A percentile compares a stretch with the other conserved stretches of the same genome.
Conservation (phyloP, 2,113 vertebrate species). For the Vulpes vulpes region DNA sequence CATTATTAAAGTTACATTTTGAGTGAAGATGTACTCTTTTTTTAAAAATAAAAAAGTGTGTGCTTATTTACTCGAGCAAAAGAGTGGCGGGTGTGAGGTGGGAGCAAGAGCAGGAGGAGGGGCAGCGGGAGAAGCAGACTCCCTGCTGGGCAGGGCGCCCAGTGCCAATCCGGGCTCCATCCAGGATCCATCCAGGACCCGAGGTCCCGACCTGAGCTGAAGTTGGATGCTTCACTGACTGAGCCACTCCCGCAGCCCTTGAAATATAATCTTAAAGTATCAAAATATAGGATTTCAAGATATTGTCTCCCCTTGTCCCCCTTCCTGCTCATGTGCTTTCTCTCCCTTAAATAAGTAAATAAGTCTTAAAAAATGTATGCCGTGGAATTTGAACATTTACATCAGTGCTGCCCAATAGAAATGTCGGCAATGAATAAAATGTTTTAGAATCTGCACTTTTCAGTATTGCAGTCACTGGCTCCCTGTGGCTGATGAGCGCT, state of each 20-base stretch:
- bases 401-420: not conserved
- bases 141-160: not conserved
- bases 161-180: not conserved
- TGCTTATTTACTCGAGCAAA: not conserved
- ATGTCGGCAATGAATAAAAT: not conserved
- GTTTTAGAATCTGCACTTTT: not conserved
- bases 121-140: not conserved
- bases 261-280: not conserved
- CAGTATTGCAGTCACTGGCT: not conserved
- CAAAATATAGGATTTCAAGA: not conserved
- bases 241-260: not conserved
- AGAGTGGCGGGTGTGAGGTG: accelerated
- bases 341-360: not conserved
- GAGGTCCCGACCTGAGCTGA: not conserved
- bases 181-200: not conserved
- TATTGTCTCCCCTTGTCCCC: not conserved
- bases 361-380: not conserved
- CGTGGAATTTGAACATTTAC: not conserved
- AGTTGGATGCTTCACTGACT: not conserved
- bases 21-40: not conserved
- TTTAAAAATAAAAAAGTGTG: not conserved
- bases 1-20: not conserved
- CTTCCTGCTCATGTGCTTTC: not conserved
- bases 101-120: not conserved
- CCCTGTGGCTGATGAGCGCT: not conserved